Percentiles rank a stretch among this genome's conserved stretches.
phyloP scores from a whole-genome alignment of 2,113 vertebrate genomes.

The Poecile atricapillus region DNA sequence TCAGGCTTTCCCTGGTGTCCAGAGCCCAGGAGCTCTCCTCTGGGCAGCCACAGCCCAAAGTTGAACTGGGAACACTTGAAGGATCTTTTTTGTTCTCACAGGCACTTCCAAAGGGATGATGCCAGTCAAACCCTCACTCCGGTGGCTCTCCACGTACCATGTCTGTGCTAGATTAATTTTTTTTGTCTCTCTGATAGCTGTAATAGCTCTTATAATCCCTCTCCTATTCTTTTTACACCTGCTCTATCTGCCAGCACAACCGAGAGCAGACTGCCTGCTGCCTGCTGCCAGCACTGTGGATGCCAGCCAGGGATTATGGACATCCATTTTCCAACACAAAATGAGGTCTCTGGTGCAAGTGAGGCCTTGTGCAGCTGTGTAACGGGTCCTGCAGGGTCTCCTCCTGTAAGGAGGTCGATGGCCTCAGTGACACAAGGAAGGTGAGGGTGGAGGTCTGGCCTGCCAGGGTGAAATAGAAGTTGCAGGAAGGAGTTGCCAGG shows the following conservation, averaged over 20 bases:
- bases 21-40: not conserved
- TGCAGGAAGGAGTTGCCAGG: not conserved
- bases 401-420: not conserved
- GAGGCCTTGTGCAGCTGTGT: not conserved
- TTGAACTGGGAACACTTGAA: not conserved
- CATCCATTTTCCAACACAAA: not conserved
- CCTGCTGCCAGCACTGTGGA: not conserved
- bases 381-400: not conserved
- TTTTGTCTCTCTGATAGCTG: not conserved
- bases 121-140: not conserved
- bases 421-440: not conserved
- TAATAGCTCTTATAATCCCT: not conserved
- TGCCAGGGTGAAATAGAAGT: not conserved
- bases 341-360: not conserved
- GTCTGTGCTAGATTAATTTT: not conserved
- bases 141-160: not conserved
- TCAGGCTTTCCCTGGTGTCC: not conserved
- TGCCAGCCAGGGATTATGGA: not conserved
- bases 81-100: not conserved
- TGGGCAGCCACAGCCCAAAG: not conserved
- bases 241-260: accelerated
- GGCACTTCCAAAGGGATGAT: not conserved
- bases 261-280: not conserved
- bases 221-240: not conserved
- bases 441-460: not conserved